These are phyloP conservation scores for Phoxinus dragarum DNA, from an alignment of 2,797 vertebrate species.

Conservation along the genomic window DNA sequence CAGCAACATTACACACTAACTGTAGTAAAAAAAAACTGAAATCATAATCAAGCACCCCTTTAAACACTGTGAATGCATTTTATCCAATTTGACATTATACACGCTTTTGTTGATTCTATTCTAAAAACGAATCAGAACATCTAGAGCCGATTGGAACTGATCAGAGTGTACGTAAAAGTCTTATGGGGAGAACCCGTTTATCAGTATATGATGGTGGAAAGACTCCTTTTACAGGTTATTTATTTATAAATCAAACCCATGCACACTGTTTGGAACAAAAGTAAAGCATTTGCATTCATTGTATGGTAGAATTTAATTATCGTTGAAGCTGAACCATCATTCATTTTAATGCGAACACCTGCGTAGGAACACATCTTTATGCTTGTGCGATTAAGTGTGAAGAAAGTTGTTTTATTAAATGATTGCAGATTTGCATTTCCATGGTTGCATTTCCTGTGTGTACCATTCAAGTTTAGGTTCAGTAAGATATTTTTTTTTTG, in stretches of 20 bases:
- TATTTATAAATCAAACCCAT: not conserved
- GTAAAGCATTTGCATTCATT: conserved; percentile 4
- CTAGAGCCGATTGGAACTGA: conserved; percentile 1
- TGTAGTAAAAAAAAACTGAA: no score
- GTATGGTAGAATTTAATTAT: conserved; percentile 13
- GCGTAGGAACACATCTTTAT: not conserved
- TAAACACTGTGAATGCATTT: not conserved
- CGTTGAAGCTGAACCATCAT: not conserved
- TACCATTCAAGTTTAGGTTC: no score
- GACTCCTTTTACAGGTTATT: not conserved
- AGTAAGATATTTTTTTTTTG: not conserved
- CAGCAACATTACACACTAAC: no score
- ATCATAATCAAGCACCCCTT: no score
- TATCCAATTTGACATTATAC: not conserved
- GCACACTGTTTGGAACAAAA: not conserved
- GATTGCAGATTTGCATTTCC: not conserved
- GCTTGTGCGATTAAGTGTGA: not conserved
- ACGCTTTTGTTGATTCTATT: not conserved
- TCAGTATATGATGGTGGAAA: not conserved
- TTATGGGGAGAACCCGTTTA: not conserved
- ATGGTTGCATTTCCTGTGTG: not conserved
- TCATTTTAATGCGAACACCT: conserved; percentile 16
- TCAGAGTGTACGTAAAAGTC: not conserved
- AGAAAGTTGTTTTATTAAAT: not conserved
- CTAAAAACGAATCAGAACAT: conserved; percentile 1